Evolutionary conservation across 2,888 invertebrate genomes (phyloP).

Genomic region (Cerceris ruficornis): DNA sequence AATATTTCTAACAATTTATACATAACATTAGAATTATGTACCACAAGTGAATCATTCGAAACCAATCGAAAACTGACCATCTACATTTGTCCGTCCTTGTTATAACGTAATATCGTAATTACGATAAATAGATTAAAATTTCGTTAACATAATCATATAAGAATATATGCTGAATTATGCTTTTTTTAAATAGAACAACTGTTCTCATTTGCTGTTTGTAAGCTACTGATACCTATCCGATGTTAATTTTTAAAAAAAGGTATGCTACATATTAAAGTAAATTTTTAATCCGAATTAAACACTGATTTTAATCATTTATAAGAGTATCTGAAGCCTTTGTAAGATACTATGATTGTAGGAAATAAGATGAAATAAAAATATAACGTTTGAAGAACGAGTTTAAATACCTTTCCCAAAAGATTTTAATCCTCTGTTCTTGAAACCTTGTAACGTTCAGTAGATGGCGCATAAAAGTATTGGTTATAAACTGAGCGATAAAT

Average conservation of each 20-base stretch:
- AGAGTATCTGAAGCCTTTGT: slow-evolving; percentile 36
- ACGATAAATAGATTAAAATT: slow-evolving; percentile 49
- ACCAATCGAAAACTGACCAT: slow-evolving; percentile 29
- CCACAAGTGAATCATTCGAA: slow-evolving; percentile 18
- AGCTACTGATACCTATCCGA: slow-evolving; percentile 32
- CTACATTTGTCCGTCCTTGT: slow-evolving; percentile 26
- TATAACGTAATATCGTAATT: slow-evolving; percentile 40
- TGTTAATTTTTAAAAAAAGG: slow-evolving; percentile 20
- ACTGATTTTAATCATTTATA: slow-evolving; percentile 24
- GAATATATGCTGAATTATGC: slow-evolving; percentile 60
- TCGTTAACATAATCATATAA: slow-evolving; percentile 46
- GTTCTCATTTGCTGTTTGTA: slow-evolving; percentile 44
- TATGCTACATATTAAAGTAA: slow-evolving; percentile 36
- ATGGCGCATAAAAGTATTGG: no score
- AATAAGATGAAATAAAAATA: slow-evolving; percentile 39
- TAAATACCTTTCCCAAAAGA: no score
- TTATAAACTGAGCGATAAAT: no score
- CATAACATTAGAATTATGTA: slow-evolving; percentile 43
- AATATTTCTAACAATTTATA: slow-evolving; percentile 49
- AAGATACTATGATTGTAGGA: slow-evolving; percentile 37
- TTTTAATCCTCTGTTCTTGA: no score
- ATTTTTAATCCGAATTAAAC: slow-evolving; percentile 34
- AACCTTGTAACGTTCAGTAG: no score
- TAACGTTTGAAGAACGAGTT: slow-evolving; percentile 7
- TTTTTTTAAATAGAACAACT: slow-evolving; percentile 56